Evolutionary conservation across 1,140 invertebrate species (phyloP), one percentile per base, ranked within the genome.

Genomic region (Lordiphosa clarofinis): DNA sequence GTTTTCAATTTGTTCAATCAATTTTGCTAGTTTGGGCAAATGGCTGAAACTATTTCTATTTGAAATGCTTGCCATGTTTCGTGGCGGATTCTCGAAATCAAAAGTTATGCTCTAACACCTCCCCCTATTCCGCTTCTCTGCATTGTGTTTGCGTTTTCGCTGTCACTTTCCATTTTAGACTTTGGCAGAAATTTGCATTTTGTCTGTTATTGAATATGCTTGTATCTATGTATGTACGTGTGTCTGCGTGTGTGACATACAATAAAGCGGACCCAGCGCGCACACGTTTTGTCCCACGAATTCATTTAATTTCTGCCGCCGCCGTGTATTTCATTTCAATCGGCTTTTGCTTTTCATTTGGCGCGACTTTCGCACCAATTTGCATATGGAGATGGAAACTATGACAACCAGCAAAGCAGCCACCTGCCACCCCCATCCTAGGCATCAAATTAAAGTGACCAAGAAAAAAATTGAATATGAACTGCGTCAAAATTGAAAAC

Each of bases 101-200:
- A 81, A 66, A 56, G 72, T 73, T 60, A 65, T 74, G 50, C 39
- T 19, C 24, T 9, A n/a, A 5, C 43, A 15, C 13, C 28, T 11
- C 7, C 33, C 2, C 47, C 31, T 21, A 42, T 7, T 38, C 28
- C 21, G 8, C 21, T 36, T 42, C 10, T 60, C 39, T 42, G 48
- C 47, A 52, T 56, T 69, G 57, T 52, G 49, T 35, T 44, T 73
- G 71, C 61, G 58, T 68, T 79, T 79, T 68, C 56, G 74, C 70
- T 60, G 62, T 81, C 76, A 82, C 76, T 81, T 81, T 81, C 76
- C 76, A 81, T 81, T 81, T 81, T 72, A 73, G 67, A 82, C 49
- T 46, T 81, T 82, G 56, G 76, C 71, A 36, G 75, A 28, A 28
- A 81, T 81, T 81, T 81, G 76, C 76, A 81, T 82, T 82, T 82